Percentiles rank a stretch among this genome's conserved stretches.
Evolutionary conservation across 1,140 invertebrate species (phyloP).

Genomic region (Neodiprion virginianus): DNA sequence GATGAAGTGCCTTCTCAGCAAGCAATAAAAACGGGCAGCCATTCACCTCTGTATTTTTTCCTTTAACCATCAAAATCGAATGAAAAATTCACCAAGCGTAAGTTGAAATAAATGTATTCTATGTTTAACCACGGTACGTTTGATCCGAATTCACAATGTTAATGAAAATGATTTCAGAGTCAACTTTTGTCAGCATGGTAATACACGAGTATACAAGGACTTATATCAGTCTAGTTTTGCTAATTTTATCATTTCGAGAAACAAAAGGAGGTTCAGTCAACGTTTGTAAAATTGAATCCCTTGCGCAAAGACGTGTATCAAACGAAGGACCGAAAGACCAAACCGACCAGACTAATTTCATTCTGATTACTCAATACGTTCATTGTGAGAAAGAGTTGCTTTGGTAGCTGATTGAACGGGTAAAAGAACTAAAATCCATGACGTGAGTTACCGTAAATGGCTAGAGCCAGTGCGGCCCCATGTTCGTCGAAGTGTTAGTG

Average conservation of each 20-base stretch:
- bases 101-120: background rate
- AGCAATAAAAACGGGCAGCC: constrained; percentile 1
- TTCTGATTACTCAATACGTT: background rate
- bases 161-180: background rate
- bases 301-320: background rate
- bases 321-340: constrained; percentile 3
- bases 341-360: background rate
- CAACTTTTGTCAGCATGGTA: too few species aligned
- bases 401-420: background rate
- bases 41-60: background rate
- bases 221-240: too few species aligned
- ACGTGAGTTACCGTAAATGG: constrained; percentile 61
- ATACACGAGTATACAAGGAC: too few species aligned
- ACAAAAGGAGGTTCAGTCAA: too few species aligned
- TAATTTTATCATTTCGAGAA: too few species aligned
- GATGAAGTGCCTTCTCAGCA: background rate
- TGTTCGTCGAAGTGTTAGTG: constrained; percentile 61
- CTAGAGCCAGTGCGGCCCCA: constrained; percentile 61
- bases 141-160: background rate
- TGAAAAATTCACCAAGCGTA: background rate
- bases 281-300: too few species aligned
- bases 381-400: background rate
- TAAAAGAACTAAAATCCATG: constrained; percentile 56
- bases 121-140: background rate
- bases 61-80: background rate